phyloP scores from a whole-genome alignment of 2,113 vertebrate genomes.

The Galeopterus variegatus region DNA sequence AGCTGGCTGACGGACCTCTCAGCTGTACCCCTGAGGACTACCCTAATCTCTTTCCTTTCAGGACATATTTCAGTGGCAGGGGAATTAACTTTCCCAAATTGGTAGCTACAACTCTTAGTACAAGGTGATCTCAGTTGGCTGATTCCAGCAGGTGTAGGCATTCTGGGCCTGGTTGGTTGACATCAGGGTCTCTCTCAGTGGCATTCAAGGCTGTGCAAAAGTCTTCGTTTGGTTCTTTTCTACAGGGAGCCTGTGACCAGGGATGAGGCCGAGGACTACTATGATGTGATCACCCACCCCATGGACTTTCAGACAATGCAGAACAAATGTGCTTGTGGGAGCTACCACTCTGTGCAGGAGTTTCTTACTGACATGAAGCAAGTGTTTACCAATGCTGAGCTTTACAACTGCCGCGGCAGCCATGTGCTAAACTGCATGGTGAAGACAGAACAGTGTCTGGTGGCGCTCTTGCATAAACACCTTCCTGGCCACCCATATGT shows the following conservation, averaged over 20 bases:
- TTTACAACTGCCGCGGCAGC: slow-evolving; percentile 96
- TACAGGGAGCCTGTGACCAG: slow-evolving; percentile 96
- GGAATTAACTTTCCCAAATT: accelerated
- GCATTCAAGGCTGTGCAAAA: accelerated
- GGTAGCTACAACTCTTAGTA: accelerated
- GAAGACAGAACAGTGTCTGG: slow-evolving; percentile 96
- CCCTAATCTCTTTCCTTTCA: accelerated
- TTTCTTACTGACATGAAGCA: slow-evolving; percentile 96
- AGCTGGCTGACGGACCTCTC: background rate
- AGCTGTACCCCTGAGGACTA: background rate
- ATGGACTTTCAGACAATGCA: slow-evolving; percentile 99
- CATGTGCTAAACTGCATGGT: slow-evolving; percentile 94
- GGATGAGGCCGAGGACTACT: slow-evolving; percentile 96
- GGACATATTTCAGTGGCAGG: background rate
- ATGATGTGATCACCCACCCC: slow-evolving; percentile 94
- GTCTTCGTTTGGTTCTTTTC: slow-evolving; percentile 54
- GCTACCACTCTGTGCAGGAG: slow-evolving; percentile 94
- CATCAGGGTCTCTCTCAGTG: background rate
- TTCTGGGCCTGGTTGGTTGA: background rate
- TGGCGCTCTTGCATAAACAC: slow-evolving; percentile 95
- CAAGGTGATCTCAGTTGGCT: background rate
- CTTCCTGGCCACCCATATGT: slow-evolving; percentile 94
- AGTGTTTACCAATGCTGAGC: slow-evolving; percentile 96
- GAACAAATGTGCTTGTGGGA: slow-evolving; percentile 93
- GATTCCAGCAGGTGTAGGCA: accelerated